These are phyloP conservation scores for Venturia canescens DNA, from an alignment of 1,140 invertebrate genomes.

Conservation along the genomic window DNA sequence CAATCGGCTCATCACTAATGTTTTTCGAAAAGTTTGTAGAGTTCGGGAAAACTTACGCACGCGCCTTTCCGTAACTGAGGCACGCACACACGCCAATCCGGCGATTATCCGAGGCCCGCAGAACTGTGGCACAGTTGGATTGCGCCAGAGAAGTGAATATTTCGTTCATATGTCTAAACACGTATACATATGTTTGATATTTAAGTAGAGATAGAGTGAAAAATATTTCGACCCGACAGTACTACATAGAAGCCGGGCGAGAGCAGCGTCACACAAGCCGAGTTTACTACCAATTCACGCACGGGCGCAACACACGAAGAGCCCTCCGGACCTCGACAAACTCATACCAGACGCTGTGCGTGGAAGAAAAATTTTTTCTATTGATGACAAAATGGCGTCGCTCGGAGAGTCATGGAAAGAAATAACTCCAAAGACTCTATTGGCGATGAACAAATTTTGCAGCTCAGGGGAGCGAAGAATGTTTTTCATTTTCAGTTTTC, in stretches of 20 bases:
- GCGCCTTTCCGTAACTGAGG: background rate
- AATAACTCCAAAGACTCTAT: too few species aligned
- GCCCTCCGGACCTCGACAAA: background rate
- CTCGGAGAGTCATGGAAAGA: background rate
- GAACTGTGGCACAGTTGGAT: too few species aligned
- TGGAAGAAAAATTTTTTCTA: background rate
- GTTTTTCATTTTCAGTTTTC: too few species aligned
- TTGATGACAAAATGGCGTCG: background rate
- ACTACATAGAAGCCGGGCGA: background rate
- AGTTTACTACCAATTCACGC: background rate
- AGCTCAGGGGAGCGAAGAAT: too few species aligned
- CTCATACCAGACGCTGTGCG: background rate
- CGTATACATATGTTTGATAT: background rate
- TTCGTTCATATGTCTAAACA: background rate
- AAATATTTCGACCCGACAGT: constrained; percentile 1
- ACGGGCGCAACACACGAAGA: constrained; percentile 5
- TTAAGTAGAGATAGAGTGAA: background rate
- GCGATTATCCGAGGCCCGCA: background rate
- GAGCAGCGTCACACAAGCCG: background rate
- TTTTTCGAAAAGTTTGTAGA: constrained; percentile 4
- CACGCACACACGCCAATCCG: background rate
- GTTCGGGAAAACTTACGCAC: constrained; percentile 4
- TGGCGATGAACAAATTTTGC: too few species aligned
- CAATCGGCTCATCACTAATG: background rate
- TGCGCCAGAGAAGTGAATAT: background rate